Evolutionary conservation across 2,113 vertebrate genomes (phyloP).

Genomic region (Eurystomus gularis): DNA sequence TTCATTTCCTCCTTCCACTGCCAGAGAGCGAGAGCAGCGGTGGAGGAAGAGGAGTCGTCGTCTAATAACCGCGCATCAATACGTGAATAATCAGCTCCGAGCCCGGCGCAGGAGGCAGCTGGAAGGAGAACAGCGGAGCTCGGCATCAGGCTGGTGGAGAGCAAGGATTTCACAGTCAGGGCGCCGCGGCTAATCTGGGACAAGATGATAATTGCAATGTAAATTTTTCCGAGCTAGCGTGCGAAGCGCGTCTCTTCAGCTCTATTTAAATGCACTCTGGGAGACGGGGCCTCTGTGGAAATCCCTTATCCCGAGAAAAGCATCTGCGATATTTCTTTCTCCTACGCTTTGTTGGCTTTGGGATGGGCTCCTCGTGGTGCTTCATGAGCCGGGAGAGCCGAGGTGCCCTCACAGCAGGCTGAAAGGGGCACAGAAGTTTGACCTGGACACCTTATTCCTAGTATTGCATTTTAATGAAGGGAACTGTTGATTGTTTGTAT

Average conservation of each 20-base stretch:
- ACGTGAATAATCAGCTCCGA: not conserved
- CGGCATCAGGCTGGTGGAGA: not conserved
- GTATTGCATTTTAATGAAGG: not conserved
- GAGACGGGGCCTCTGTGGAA: not conserved
- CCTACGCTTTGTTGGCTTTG: not conserved
- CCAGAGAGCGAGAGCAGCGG: not conserved
- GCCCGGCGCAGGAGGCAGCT: not conserved
- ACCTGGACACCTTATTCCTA: not conserved
- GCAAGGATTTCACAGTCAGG: not conserved
- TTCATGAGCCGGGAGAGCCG: fast-evolving
- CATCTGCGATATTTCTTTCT: not conserved
- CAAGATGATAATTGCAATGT: not conserved
- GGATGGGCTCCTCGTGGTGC: not conserved
- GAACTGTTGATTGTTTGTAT: not conserved
- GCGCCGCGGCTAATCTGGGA: not conserved
- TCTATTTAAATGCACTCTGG: not conserved
- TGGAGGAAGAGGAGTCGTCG: not conserved
- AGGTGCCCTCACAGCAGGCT: fast-evolving
- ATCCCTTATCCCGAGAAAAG: not conserved
- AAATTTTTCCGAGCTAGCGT: not conserved
- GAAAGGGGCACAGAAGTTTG: not conserved
- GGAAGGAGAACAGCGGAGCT: not conserved
- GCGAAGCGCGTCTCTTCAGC: not conserved
- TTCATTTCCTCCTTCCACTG: slow-evolving; percentile 23
- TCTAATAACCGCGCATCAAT: not conserved